These are phyloP conservation scores for Synergus japonicus DNA, from an alignment of 2,888 invertebrate species.

Conservation along the genomic window DNA sequence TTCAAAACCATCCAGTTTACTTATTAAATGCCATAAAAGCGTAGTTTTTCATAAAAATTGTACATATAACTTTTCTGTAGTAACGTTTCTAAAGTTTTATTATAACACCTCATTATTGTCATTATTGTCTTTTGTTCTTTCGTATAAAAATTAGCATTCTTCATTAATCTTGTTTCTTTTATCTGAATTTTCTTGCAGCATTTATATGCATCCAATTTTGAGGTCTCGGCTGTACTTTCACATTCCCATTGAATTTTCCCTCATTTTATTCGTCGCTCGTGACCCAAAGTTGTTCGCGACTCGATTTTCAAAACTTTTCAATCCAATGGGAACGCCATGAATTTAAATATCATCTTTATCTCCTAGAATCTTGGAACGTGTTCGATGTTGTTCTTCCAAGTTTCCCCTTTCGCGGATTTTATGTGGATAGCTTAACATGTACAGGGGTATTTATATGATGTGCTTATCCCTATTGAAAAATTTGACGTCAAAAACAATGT, in stretches of 20 bases:
- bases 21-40: no score
- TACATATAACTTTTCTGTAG: neutral
- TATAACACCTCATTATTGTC: neutral
- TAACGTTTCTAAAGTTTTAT: neutral
- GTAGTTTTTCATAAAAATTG: no score
- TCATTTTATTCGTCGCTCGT: neutral
- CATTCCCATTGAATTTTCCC: neutral
- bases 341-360: conserved; percentile 56
- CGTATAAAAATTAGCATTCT: neutral
- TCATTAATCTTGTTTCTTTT: no score
- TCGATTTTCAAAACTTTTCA: conserved; percentile 58
- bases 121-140: neutral
- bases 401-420: neutral
- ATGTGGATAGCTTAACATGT: neutral
- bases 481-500: no score
- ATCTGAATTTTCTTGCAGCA: neutral
- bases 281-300: conserved; percentile 11
- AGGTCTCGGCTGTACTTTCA: neutral
- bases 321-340: conserved; percentile 62
- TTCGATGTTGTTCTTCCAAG: conserved; percentile 1
- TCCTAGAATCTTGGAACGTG: neutral
- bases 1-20: no score
- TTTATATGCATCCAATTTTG: neutral
- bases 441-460: neutral
- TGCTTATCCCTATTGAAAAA: no score